Base-by-base conservation (phyloP, 2,888 invertebrate genomes). In the Cataglyphis livida region DNA sequence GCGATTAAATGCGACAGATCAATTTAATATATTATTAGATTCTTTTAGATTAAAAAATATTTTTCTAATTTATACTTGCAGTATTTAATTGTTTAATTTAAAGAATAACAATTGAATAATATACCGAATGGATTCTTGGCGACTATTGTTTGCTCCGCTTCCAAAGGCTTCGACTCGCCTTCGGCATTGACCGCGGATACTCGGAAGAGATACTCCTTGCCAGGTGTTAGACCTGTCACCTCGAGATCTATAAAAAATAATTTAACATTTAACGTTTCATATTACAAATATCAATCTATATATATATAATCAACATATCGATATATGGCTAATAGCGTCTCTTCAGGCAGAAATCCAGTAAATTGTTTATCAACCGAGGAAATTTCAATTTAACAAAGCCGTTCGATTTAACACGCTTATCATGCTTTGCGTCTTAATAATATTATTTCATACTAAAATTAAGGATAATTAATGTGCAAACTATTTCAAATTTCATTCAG, bases 101-200 rank as follows among this genome's bases (percentile, higher is more conserved):
- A 21, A 12, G 9, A 15, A 65, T 59, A 59, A 18, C 7, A 1
- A 15, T 48, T 38, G 0, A 79, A 15, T 68, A 44, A 90, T 95
- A 94, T 94, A 96, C 96, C 98, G 95, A 97, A 99, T 86, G 99
- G 99, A 97, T 99, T 99, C 95, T 99, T 99, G 81, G 99, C 99
- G 90, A 99, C 95, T 87, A 99, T 98, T 64, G 98, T 96, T 92
- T 97, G 96, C 82, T 98, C 97, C 0, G 98, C 97, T 82, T 97
- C 97, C 61, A 99, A 95, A n/a, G 99, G 99, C 91, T 98, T 98
- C 0, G 99, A 98, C 95, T 98, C 98, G 32, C 99, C 99, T 95
- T 99, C 99, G 1, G 98, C 96, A 95, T 99, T 99, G 18, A 99
- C 98, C 68, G 99, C 99, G 5, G 98, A 96, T 6, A 99, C 99